Conservation (phyloP, 2,888 invertebrate species). For the Rhingia campestris region DNA sequence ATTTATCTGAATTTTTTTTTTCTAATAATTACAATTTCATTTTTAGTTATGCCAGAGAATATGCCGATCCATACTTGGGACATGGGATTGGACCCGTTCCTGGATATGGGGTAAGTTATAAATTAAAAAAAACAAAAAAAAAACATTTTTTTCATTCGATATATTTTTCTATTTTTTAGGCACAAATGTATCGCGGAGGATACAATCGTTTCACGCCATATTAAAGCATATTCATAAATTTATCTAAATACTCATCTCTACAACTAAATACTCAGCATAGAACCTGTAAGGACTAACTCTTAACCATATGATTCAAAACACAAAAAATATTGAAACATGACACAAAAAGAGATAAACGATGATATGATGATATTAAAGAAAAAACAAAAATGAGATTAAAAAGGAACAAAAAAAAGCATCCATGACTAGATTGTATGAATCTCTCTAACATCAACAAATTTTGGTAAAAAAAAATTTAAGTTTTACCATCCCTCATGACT, state of each 20-base stretch:
- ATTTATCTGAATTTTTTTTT: constrained; percentile 3
- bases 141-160: constrained; percentile 56
- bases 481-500: constrained; percentile 53
- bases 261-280: constrained; percentile 74
- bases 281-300: constrained; percentile 75
- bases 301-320: constrained; percentile 58
- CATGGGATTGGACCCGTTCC: constrained; percentile 98
- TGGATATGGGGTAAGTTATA: constrained; percentile 94
- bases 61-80: constrained; percentile 96
- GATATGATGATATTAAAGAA: constrained; percentile 30
- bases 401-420: constrained; percentile 38
- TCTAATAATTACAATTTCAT: constrained; percentile 27
- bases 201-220: constrained; percentile 98
- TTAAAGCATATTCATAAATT: constrained; percentile 83
- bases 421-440: constrained; percentile 52
- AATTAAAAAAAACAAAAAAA: constrained; percentile 8
- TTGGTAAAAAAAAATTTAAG: constrained; percentile 18
- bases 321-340: constrained; percentile 42
- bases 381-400: constrained; percentile 18
- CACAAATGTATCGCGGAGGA: constrained; percentile 95
- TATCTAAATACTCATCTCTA: constrained; percentile 76
- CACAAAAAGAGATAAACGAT: constrained; percentile 35
- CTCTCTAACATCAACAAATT: constrained; percentile 6
- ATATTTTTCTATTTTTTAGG: constrained; percentile 84
- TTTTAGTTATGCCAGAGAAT: constrained; percentile 92